Evolutionary conservation across 2,113 vertebrate genomes (phyloP).

Genomic region (Osmerus mordax): DNA sequence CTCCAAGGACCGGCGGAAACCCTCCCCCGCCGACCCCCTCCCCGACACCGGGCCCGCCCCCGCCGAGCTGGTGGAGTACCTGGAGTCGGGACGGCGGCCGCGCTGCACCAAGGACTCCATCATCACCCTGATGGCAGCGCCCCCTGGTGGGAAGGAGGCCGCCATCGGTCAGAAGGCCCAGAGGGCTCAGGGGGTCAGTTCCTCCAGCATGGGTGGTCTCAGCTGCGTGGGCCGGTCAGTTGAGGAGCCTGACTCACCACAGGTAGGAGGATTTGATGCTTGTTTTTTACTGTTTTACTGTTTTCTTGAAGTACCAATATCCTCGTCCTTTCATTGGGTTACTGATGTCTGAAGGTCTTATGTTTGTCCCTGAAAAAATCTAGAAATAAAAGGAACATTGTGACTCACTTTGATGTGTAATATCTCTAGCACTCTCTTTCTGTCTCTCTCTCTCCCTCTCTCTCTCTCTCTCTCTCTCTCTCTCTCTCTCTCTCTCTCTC

Average conservation of each 20-base stretch:
- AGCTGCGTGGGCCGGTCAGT: conserved; percentile 22
- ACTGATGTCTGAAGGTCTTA: no score
- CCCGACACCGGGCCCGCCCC: conserved; percentile 46
- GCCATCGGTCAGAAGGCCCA: not conserved
- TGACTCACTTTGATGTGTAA: no score
- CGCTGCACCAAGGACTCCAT: conserved; percentile 78
- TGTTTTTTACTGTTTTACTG: no score
- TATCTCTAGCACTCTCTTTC: no score
- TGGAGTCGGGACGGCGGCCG: conserved; percentile 84
- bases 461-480: no score
- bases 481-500: no score
- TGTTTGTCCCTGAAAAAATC: no score
- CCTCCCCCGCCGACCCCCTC: conserved; percentile 56
- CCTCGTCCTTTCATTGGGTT: no score
- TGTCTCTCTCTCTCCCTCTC: no score
- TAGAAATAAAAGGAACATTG: no score
- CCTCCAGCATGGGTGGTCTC: conserved; percentile 41
- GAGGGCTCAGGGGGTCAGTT: conserved; percentile 10
- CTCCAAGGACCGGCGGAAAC: conserved; percentile 65
- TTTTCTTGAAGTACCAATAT: no score
- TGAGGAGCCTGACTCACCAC: not conserved
- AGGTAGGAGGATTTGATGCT: no score
- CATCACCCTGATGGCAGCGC: conserved; percentile 49
- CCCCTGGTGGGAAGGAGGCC: conserved; percentile 65
- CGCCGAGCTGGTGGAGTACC: conserved; percentile 82